Base-by-base conservation (phyloP, 1,140 invertebrate species). In the Drosophila teissieri region DNA sequence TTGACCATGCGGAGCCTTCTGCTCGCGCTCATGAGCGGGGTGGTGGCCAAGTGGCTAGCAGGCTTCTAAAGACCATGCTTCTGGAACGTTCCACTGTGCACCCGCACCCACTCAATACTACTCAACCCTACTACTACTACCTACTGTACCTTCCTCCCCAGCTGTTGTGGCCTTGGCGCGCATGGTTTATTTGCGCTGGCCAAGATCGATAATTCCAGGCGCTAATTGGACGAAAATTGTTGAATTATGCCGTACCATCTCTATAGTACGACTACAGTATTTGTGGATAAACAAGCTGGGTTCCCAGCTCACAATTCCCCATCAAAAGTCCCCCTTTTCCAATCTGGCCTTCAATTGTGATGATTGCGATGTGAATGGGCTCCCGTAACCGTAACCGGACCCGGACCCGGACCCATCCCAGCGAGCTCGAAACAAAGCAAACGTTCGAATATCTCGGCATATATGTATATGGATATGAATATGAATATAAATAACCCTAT, bases 271-370 rank as follows among this genome's bases (percentile, higher is more conserved):
- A 46, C 39, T 15, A 40, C 63, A 58, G 53, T 64, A 46, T 46
- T 64, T 12, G 34, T 12, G 44, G 44, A 37, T 24, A 48, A 42
- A 31, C 36, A 44, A 40, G 36, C 6, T 24, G 7, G 52, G 12
- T 31, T 36, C 44, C 58, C 63, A 14, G 42, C 39, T 6, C 36
- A 19, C 15, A 22, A 36, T 68, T 22, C 48, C 24, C 42, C 40
- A 10, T 24, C 17, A 2, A 17, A 14, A 24, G 5, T 22, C 24
- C 12, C 24, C 17, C 8, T 19, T 19, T 15, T 34, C 48, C 17
- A 15, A 36, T 37, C 52, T 37, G 40, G 51, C 82, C 82, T 79
- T 85, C 53, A 81, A 68, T 57, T 86, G 82, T 76, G 75, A 82
- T 86, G 57, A 56, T 49, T 42, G 57, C 45, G 42, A 58, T 58